Evolutionary conservation across 2,888 invertebrate genomes (phyloP), one percentile per base, ranked within the genome.

Genomic region (Dasypolia templi): DNA sequence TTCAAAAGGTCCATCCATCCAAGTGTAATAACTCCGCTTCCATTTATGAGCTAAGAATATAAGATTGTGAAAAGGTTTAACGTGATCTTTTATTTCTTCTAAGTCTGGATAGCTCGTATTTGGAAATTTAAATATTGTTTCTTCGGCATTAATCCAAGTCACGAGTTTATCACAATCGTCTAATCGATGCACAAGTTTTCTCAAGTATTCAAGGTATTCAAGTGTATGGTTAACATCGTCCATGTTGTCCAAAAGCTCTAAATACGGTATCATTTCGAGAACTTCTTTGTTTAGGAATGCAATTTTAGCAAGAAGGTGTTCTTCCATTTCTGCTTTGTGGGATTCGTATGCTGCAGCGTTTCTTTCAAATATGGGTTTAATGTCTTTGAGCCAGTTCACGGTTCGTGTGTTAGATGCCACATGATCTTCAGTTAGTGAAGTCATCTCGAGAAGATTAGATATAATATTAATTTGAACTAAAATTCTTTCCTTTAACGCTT

Each of bases 1-100:
- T 91, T 98, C 98, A 93, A 99, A 99, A 2, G 98, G 98, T 0
- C 99, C 99, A 92, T 99, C 98, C 97, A 99, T 97, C 98, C 99
- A 99, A 14, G 98, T 98, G 86, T 97, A 98, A 89, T 97, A 97
- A 87, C 98, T 97, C 67, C 98, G 97, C 91, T 98, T 97, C 98
- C 99, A 99, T 89, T 97, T 89, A 85, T 95, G 95, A 39, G 94
- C 94, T 62, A 96, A 96, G 94, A 98, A 98, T 84, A 99, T 95
- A 5, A 98, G 94, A 55, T 94, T 96, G 70, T 98, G 97, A 92
- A 98, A 98, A 0, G 98, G 98, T 90, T 97, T 95, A 46, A 98
- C 96, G 86, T 97, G 97, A 29, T 97, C 96, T 89, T 98, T 98
- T 55, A 99, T 95, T 87, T 98, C 98, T 81, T 98, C 98, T 68